A percentile compares a stretch with the other conserved stretches of the same genome.
Evolutionary conservation across 2,888 invertebrate genomes (phyloP).

Genomic region (Aleiodes leptofemur): DNA sequence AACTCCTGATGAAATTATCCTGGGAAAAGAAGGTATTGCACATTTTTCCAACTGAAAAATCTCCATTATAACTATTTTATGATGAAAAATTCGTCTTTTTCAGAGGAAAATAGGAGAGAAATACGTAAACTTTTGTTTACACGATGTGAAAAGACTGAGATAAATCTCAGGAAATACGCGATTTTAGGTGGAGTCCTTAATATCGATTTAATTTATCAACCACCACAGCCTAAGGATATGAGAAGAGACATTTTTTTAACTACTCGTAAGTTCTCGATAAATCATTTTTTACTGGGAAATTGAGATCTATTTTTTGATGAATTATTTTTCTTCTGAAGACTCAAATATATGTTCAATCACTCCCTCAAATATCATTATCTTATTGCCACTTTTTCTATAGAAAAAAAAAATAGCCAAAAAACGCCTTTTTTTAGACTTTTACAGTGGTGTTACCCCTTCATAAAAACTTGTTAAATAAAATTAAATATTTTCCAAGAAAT

Average conservation of each 20-base stretch:
- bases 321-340: too few relatives aligned
- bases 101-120: constrained; percentile 74
- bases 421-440: too few relatives aligned
- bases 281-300: too few relatives aligned
- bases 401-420: too few relatives aligned
- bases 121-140: constrained; percentile 62
- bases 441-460: too few relatives aligned
- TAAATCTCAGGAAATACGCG: constrained; percentile 85
- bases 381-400: too few relatives aligned
- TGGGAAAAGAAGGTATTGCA: constrained; percentile 63
- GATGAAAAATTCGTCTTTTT: constrained; percentile 5
- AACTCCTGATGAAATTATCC: constrained; percentile 65
- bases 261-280: constrained; percentile 76
- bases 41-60: background rate
- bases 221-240: constrained; percentile 84
- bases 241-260: constrained; percentile 77
- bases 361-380: too few relatives aligned
- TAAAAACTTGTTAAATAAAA: too few relatives aligned
- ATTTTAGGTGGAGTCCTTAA: constrained; percentile 87
- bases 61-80: background rate
- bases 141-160: constrained; percentile 73
- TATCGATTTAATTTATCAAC: constrained; percentile 84
- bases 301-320: constrained; percentile 28
- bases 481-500: too few relatives aligned
- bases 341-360: too few relatives aligned